phyloP scores from a whole-genome alignment of 2,888 invertebrate genomes.

The Pterostichus madidus region DNA sequence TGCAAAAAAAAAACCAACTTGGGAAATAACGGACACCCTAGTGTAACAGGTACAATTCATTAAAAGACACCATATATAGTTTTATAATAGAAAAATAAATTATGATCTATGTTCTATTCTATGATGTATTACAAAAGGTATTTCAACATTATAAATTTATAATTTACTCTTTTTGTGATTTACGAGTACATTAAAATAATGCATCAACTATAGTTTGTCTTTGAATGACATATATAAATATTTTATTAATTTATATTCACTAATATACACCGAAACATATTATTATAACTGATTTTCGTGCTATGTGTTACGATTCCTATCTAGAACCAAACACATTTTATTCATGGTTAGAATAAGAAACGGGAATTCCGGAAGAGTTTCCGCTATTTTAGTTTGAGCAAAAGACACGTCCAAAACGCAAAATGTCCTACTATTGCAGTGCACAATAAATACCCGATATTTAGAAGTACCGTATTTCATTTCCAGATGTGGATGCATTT shows the following conservation, averaged over 20 bases:
- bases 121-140: neutral
- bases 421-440: slow-evolving; percentile 12
- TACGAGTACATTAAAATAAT: slow-evolving; percentile 10
- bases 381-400: slow-evolving; percentile 1
- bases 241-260: no score
- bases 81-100: slow-evolving; percentile 27
- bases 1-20: no score
- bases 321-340: neutral
- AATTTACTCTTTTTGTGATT: neutral
- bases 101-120: slow-evolving; percentile 16
- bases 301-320: neutral
- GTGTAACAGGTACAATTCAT: slow-evolving; percentile 30
- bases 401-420: slow-evolving; percentile 37
- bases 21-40: no score
- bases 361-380: slow-evolving; percentile 21
- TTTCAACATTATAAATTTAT: slow-evolving; percentile 14
- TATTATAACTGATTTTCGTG: neutral
- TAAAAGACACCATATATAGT: slow-evolving; percentile 8
- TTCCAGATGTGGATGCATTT: slow-evolving; percentile 24
- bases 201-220: neutral
- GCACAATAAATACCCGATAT: neutral
- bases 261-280: slow-evolving; percentile 1
- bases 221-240: no score
- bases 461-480: slow-evolving; percentile 18
- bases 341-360: slow-evolving; percentile 12